phyloP scores from a whole-genome alignment of 1,140 invertebrate genomes.

The Hycleus phaleratus region DNA sequence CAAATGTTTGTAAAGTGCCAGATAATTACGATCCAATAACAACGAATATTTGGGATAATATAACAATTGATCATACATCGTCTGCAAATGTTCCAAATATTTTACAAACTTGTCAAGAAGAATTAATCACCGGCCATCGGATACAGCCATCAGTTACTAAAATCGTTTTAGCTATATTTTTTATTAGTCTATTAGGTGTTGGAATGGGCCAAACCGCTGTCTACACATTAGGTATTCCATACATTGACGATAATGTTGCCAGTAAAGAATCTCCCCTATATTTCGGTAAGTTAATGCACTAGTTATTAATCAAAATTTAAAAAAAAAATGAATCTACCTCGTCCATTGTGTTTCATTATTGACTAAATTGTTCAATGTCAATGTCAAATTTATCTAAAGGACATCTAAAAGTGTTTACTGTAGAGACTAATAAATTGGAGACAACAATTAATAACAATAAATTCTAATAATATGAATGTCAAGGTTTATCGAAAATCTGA shows the following conservation, averaged over 20 bases:
- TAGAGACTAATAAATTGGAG: constrained; percentile 10
- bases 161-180: constrained; percentile 77
- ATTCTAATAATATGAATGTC: constrained; percentile 12
- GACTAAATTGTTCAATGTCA: constrained; percentile 3
- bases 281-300: constrained; percentile 59
- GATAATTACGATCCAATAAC: constrained; percentile 9
- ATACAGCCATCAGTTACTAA: constrained; percentile 69
- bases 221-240: constrained; percentile 88
- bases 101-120: constrained; percentile 47
- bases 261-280: constrained; percentile 88
- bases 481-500: constrained; percentile 13
- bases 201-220: constrained; percentile 89
- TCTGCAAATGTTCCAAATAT: constrained; percentile 29
- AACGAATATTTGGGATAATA: constrained; percentile 6
- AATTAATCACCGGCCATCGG: constrained; percentile 50
- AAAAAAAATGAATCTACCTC: neutral
- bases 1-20: constrained; percentile 32
- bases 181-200: constrained; percentile 78
- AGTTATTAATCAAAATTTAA: neutral
- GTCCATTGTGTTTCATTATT: no score
- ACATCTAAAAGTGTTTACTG: constrained; percentile 14
- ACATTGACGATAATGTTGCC: constrained; percentile 89
- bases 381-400: constrained; percentile 16
- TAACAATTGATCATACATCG: neutral
- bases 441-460: constrained; percentile 15